These are phyloP conservation scores for Zapus hudsonius DNA, from an alignment of 2,113 vertebrate genomes.

Conservation along the genomic window DNA sequence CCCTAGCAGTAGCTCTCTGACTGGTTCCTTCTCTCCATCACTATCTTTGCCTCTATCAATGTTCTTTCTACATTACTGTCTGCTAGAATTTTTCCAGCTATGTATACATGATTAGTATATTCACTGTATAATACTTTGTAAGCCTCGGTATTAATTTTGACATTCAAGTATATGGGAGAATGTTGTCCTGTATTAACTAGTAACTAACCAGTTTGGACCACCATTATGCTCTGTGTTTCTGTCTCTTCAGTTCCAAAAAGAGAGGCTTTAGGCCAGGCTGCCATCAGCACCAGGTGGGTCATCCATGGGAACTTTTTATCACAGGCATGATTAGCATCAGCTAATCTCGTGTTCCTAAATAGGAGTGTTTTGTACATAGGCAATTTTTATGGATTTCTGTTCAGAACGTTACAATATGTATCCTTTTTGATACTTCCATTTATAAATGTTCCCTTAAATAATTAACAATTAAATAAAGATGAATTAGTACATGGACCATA, in stretches of 20 bases:
- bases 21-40: neutral
- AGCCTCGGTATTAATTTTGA: neutral
- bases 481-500: neutral
- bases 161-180: neutral
- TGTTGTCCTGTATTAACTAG: neutral
- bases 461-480: neutral
- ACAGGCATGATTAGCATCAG: neutral
- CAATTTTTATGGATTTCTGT: neutral
- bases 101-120: neutral
- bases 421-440: neutral
- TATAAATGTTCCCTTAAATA: neutral
- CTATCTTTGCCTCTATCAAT: neutral
- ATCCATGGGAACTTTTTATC: neutral
- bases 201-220: neutral
- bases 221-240: neutral
- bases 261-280: neutral
- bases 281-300: too few relatives aligned
- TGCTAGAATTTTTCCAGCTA: neutral
- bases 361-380: neutral
- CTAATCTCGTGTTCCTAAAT: neutral
- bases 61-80: neutral
- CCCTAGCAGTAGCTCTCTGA: accelerated
- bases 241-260: too few relatives aligned
- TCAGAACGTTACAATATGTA: neutral
- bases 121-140: neutral